Evolutionary conservation across 2,888 invertebrate species (phyloP), one percentile per base, ranked within the genome.

Genomic region (Leucozona laternaria): DNA sequence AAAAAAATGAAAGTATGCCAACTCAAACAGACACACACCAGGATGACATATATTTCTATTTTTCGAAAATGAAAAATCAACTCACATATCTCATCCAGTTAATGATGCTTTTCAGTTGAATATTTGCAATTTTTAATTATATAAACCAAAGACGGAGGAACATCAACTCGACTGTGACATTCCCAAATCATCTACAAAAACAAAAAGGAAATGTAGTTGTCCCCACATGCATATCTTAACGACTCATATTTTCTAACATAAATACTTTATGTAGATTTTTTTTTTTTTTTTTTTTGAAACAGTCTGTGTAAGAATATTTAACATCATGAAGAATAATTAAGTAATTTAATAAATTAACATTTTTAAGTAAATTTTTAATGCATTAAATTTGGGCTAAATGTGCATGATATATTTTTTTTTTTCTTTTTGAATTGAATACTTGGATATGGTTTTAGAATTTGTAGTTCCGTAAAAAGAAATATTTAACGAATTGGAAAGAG

Each of bases 81-180:
- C 28, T 50, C 68, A 37, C 28, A 72, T 70, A 68, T 78, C 62
- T 77, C 85, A 70, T 77, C 68, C 66, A 73, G 77, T 85, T 85
- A 80, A 85, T 85, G 80, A 80, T 72, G 85, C 80, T 72, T 80
- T 80, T 80, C 66, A 43, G 45, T 13, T 77, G 53, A 43, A 53
- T 84, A 50, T 82, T 77, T 73, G 78, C 73, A 84, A 68, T 76
- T 70, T 77, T 77, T 79, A 28, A 28, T 28, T 28, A 28, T 31
- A 68, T 66, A 64, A 72, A 76, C 70, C 48, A 50, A 79, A 66
- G 53, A 77, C 70, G 66, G 58, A 72, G 73, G 17, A 37, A 22
- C 45, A 28, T 50, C 60, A 83, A 68, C 72, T 76, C 58, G 55
- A 68, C 71, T 71, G 68, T 80, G 72, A 80, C 80, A 80, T 72